phyloP scores from a whole-genome alignment of 2,113 vertebrate species.

The Pelobates fuscus region DNA sequence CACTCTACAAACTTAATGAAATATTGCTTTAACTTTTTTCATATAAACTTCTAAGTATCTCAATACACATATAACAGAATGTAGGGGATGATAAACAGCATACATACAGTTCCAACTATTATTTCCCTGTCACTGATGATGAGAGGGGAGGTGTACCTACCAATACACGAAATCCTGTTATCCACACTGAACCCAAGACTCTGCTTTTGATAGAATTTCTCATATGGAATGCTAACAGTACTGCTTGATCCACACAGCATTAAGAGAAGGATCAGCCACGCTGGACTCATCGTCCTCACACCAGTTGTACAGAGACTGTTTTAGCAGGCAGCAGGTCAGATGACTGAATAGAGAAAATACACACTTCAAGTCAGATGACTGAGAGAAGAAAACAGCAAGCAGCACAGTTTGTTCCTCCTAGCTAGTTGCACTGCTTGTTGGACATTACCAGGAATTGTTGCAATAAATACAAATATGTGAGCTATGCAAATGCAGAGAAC shows the following conservation, averaged over 20 bases:
- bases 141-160: no score
- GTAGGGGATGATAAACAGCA: no score
- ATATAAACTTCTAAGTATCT: no score
- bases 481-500: no score
- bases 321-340: background rate
- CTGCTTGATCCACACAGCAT: background rate
- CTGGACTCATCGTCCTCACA: constrained; percentile 6
- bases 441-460: background rate
- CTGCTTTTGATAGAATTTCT: background rate
- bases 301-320: background rate
- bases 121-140: no score
- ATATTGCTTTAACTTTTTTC: no score
- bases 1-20: no score
- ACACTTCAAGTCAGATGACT: background rate
- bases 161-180: constrained; percentile 1
- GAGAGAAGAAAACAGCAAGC: no score
- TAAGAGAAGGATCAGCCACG: background rate
- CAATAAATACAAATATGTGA: background rate
- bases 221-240: background rate
- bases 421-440: background rate
- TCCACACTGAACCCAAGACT: no score
- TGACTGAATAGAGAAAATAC: constrained; percentile 27
- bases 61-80: no score
- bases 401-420: background rate
- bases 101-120: no score